Base-by-base conservation (phyloP, 2,113 vertebrate species). In the Axis porcinus region DNA sequence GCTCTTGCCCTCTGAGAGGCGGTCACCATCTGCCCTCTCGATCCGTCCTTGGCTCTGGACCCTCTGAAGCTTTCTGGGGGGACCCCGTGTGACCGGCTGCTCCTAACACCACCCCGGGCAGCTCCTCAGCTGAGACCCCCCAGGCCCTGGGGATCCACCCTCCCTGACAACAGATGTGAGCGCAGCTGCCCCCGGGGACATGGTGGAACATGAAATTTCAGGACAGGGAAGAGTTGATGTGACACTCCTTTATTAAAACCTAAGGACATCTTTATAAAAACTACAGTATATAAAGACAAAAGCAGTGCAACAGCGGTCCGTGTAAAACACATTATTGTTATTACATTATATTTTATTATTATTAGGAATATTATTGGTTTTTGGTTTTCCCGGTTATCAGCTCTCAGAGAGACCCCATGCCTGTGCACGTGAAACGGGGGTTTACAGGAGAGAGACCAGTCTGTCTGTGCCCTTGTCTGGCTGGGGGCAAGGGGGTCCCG, bases 191-290 rank as follows among this genome's bases (percentile, higher is more conserved):
- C 30, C 0, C 10, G 36, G 30, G 60, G 0, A 1, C 55, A 1
- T 3, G 27, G 67, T 86, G 91, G 95, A 95, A 83, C 95, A 91
- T 25, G 43, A 88, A 97, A n/a, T 82, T 91, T 96, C 82, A 87
- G 85, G 54, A 84, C 27, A 60, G 97, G 82, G 50, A 70, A 98
- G 95, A 95, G 97, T 96, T 94, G 97, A 98, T 43, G 0, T 96
- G 95, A 98, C 97, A 98, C 98, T 98, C 93, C 98, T 98, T 99
- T 99, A 98, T 99, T 99, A 98, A 99, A 99, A 98, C 97, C 98
- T 97, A 98, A 97, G 96, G 98, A 98, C 98, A 85, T 98, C 86
- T 91, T 99, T 99, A 98, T 98, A 99, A 99, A 99, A 98, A 98
- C 98, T 98, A 98, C 98, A 7, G 97, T 98, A 83, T 98, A 98